Base-by-base conservation (phyloP, 2,888 invertebrate genomes). In the Pollenia angustigena region DNA sequence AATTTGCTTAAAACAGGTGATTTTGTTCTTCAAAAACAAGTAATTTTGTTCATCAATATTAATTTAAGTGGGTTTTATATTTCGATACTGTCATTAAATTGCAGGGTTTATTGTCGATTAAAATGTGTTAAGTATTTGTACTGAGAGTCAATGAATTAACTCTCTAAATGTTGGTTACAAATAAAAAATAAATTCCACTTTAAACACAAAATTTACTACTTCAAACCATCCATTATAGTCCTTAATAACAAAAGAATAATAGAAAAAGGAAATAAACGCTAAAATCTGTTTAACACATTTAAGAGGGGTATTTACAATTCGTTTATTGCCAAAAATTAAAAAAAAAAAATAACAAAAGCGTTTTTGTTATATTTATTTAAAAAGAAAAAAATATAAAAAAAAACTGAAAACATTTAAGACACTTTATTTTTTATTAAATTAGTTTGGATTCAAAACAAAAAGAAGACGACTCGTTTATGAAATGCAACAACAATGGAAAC, bases 381-480 rank as follows among this genome's bases (percentile, higher is more conserved):
- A 68, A 81, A 64, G 66, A 72, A 46, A 46, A 64, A 23, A 81
- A 14, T 1, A 42, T 11, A 11, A n/a, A 66, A 69, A 32, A 66
- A 40, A 80, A 74, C 46, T 69, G 54, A 78, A 86, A 84, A 60
- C 60, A 84, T 78, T 87, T 76, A 81, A 84, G 84, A 87, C 84
- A 87, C 84, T 87, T 87, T 81, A 87, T 32, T 87, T 46, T 83
- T 60, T 86, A 66, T 80, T 72, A 82, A 82, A 85, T 78, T 81
- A 74, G 78, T 82, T 32, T 79, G 74, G 16, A 42, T 42, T 44
- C 23, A 32, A 62, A 32, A 80, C 16, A 56, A 52, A 81, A 48
- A 54, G 40, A 56, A 52, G 74, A 48, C 56, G 40, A 9, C 23
- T 50, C 64, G 83, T 80, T 71, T 78, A 62, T 46, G 64, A 76